A percentile compares a stretch with the other conserved stretches of the same genome.
These are phyloP conservation scores for Drosophila merina DNA, from an alignment of 2,888 invertebrate genomes.

Conservation along the genomic window DNA sequence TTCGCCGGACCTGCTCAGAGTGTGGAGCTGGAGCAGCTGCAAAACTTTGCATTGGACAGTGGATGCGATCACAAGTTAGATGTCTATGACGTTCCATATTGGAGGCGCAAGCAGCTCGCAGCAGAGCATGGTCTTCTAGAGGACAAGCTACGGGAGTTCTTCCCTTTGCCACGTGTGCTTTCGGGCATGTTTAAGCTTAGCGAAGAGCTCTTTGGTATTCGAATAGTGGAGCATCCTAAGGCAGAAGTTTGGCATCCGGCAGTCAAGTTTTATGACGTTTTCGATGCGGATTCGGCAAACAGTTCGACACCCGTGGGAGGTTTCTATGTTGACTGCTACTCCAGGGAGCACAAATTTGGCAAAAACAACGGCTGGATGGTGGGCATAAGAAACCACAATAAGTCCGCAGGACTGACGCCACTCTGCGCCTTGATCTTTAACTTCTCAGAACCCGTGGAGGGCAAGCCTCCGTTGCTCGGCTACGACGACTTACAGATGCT, in stretches of 20 bases:
- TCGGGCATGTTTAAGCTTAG: conserved; percentile 90
- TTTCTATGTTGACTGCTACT: conserved; percentile 94
- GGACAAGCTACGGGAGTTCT: conserved; percentile 90
- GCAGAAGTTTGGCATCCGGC: conserved; percentile 93
- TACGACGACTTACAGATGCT: conserved; percentile 90
- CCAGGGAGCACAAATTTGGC: conserved; percentile 87
- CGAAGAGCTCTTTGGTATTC: conserved; percentile 91
- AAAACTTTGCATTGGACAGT: conserved; percentile 89
- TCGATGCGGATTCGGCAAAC: conserved; percentile 85
- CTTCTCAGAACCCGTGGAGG: conserved; percentile 85
- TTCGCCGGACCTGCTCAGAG: conserved; percentile 90
- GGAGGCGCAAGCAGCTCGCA: conserved; percentile 91
- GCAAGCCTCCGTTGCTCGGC: conserved; percentile 89
- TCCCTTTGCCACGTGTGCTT: conserved; percentile 92
- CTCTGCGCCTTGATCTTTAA: conserved; percentile 93
- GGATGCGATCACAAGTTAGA: conserved; percentile 89
- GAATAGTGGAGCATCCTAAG: conserved; percentile 87
- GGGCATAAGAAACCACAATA: conserved; percentile 90
- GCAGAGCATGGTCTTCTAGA: conserved; percentile 89
- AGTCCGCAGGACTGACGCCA: conserved; percentile 87
- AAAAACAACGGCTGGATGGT: conserved; percentile 91
- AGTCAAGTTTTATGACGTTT: conserved; percentile 92
- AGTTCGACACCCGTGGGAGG: conserved; percentile 87
- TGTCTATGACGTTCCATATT: conserved; percentile 94
- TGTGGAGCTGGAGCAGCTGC: conserved; percentile 89